A percentile compares a stretch with the other conserved stretches of the same genome.
These are phyloP conservation scores for Catajapyx aquilonaris DNA, from an alignment of 1,140 invertebrate genomes.

Conservation along the genomic window DNA sequence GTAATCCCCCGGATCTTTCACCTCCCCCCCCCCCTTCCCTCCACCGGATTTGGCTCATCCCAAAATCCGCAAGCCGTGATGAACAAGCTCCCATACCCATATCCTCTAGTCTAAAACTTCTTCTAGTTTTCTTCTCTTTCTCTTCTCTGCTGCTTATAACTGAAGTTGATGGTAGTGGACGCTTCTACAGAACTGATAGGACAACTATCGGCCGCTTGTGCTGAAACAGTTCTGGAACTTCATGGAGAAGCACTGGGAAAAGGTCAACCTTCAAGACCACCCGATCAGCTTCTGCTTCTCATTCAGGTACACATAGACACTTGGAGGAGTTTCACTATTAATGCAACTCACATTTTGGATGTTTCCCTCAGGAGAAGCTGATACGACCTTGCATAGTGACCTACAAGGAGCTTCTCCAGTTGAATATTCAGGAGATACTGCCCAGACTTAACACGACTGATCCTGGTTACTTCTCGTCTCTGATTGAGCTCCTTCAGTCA, in stretches of 20 bases:
- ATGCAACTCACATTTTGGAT: background rate
- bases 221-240: constrained; percentile 9
- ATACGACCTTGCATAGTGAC: constrained; percentile 1
- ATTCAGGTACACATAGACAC: constrained; percentile 9
- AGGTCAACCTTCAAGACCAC: constrained; percentile 8
- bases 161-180: background rate
- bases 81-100: no score
- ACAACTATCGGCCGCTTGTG: constrained; percentile 9
- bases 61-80: no score
- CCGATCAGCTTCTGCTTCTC: constrained; percentile 8
- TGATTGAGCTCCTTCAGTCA: constrained; percentile 10
- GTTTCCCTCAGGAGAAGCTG: constrained; percentile 1
- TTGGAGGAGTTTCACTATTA: no score
- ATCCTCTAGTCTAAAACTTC: no score
- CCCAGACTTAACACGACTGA: constrained; percentile 10
- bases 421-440: constrained; percentile 10
- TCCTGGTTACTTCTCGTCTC: constrained; percentile 10
- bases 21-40: no score
- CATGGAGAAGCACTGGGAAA: constrained; percentile 9
- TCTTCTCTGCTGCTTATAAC: background rate
- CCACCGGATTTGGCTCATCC: no score
- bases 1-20: no score
- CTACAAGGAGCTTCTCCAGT: constrained; percentile 8
- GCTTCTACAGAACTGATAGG: constrained; percentile 6
- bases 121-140: background rate